These are phyloP conservation scores for Gorsachius goisagi DNA, from an alignment of 2,113 vertebrate genomes.

Conservation along the genomic window DNA sequence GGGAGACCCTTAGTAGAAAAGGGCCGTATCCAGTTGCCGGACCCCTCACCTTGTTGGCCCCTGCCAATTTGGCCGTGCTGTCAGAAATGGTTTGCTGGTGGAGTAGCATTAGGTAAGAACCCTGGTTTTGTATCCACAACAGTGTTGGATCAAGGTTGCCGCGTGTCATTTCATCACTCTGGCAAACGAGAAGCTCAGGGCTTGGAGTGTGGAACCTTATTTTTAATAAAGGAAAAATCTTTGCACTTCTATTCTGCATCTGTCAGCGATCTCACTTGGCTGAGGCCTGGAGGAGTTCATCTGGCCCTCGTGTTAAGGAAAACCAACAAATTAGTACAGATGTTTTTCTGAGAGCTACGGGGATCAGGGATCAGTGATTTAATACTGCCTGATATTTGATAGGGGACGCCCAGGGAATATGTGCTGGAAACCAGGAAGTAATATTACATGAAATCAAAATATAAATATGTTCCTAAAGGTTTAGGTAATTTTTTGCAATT, in stretches of 20 bases:
- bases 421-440: slow-evolving; percentile 69
- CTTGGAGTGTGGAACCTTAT: neutral
- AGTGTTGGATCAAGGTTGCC: slow-evolving; percentile 14
- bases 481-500: slow-evolving; percentile 68
- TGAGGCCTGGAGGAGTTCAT: slow-evolving; percentile 55
- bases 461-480: slow-evolving; percentile 71
- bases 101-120: neutral
- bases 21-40: neutral
- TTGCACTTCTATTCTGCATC: slow-evolving; percentile 39
- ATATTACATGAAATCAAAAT: slow-evolving; percentile 73
- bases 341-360: slow-evolving; percentile 68
- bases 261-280: slow-evolving; percentile 67
- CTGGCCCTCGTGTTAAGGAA: slow-evolving; percentile 62
- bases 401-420: slow-evolving; percentile 55
- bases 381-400: slow-evolving; percentile 70
- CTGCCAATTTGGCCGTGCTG: neutral
- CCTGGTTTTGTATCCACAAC: slow-evolving; percentile 29
- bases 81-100: neutral
- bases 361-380: slow-evolving; percentile 65
- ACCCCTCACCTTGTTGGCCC: neutral
- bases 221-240: slow-evolving; percentile 58
- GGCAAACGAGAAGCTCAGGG: neutral
- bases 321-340: slow-evolving; percentile 71
- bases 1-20: neutral
- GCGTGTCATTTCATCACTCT: slow-evolving; percentile 39